Evolutionary conservation across 1,140 invertebrate genomes (phyloP).

Genomic region (Aphis gossypii): DNA sequence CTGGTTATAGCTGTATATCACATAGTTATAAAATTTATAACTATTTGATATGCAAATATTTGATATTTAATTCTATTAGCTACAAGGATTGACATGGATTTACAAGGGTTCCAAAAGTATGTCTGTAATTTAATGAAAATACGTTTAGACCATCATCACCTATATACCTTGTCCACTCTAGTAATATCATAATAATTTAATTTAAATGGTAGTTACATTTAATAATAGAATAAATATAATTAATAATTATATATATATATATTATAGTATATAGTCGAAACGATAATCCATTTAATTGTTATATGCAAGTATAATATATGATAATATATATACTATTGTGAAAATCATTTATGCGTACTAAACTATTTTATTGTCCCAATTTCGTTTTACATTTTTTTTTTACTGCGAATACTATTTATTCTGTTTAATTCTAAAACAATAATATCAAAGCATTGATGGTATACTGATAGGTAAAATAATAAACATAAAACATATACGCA

Average conservation of each 20-base stretch:
- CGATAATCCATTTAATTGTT: neutral
- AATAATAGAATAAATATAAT: neutral
- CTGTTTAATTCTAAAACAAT: neutral
- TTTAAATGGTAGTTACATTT: too few relatives aligned
- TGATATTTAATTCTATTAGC: neutral
- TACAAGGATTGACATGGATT: neutral
- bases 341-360: neutral
- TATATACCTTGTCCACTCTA: neutral
- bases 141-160: neutral
- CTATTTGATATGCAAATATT: too few relatives aligned
- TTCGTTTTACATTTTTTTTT: neutral
- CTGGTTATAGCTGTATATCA: too few relatives aligned
- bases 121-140: neutral
- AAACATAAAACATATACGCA: neutral
- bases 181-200: neutral
- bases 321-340: too few relatives aligned
- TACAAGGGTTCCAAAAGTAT: neutral
- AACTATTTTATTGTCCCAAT: neutral
- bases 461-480: neutral
- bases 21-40: too few relatives aligned
- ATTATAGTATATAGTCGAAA: too few relatives aligned
- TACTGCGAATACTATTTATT: neutral
- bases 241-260: too few relatives aligned
- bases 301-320: too few relatives aligned
- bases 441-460: neutral